Evolutionary conservation across 2,888 invertebrate genomes (phyloP).

Genomic region (Caenorhabditis japonica): DNA sequence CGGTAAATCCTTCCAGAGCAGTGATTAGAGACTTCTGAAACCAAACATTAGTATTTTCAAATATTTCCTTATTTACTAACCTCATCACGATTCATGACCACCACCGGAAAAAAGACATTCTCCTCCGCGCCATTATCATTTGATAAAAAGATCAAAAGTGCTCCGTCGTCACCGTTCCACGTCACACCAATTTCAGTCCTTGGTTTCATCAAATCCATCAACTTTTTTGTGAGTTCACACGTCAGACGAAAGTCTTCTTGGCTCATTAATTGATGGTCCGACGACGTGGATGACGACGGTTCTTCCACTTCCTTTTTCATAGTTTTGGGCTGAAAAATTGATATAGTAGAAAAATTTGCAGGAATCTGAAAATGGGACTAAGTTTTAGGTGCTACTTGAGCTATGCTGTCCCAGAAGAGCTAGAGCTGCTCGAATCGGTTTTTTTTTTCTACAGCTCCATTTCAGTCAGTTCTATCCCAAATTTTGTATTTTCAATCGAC

Average conservation of each 20-base stretch:
- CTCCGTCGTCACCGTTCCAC: slow-evolving; percentile 17
- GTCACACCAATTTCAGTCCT: slow-evolving; percentile 15
- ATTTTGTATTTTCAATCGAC: too few species aligned
- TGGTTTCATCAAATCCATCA: slow-evolving; percentile 23
- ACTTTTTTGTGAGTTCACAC: slow-evolving; percentile 17
- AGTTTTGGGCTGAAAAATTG: slow-evolving; percentile 6
- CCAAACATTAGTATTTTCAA: too few species aligned
- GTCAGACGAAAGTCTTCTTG: slow-evolving; percentile 12
- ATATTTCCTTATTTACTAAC: slow-evolving; percentile 16
- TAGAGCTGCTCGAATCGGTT: too few species aligned
- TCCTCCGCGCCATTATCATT: slow-evolving; percentile 23
- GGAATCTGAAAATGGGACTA: too few species aligned
- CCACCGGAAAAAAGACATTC: slow-evolving; percentile 33
- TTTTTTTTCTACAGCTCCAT: too few species aligned
- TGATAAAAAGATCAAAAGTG: slow-evolving; percentile 21
- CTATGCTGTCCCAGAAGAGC: too few species aligned
- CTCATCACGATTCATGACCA: slow-evolving; percentile 14
- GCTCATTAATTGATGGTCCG: not conserved
- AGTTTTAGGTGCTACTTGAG: too few species aligned
- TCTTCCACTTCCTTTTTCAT: slow-evolving; percentile 10
- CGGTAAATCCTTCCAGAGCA: slow-evolving; percentile 26
- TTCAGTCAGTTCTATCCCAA: too few species aligned
- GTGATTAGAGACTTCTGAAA: slow-evolving; percentile 22
- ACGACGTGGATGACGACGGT: not conserved
- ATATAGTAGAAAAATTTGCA: too few species aligned